Evolutionary conservation across 2,888 invertebrate species (phyloP).

Genomic region (Conomelus anceps): DNA sequence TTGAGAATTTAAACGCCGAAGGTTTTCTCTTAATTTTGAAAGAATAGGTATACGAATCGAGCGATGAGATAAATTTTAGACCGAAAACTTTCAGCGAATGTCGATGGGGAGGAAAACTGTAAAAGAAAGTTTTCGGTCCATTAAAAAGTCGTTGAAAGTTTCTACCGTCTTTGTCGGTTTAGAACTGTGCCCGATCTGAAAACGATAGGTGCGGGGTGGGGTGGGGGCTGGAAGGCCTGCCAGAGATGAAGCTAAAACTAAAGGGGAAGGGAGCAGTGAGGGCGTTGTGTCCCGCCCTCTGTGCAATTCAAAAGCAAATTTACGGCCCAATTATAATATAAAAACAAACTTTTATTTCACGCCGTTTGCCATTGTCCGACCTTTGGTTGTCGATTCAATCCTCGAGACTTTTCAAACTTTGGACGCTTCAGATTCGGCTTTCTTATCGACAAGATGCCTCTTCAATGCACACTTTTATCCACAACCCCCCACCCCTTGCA

Average conservation of each 20-base stretch:
- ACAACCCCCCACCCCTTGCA: too few relatives aligned
- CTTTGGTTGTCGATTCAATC: neutral
- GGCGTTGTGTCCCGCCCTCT: neutral
- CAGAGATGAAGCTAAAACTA: neutral
- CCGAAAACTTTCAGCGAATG: neutral
- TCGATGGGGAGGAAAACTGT: neutral
- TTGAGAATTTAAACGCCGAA: neutral
- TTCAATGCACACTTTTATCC: too few relatives aligned
- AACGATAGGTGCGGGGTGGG: neutral
- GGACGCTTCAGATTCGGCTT: neutral
- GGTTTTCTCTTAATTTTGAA: neutral
- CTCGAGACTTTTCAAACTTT: neutral
- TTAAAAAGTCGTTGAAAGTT: neutral
- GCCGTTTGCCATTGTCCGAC: neutral
- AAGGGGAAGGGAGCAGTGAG: neutral
- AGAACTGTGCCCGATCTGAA: neutral
- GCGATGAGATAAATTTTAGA: neutral
- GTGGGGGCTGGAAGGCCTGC: neutral
- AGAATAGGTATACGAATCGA: neutral
- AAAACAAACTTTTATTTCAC: conserved; percentile 12
- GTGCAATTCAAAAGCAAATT: neutral
- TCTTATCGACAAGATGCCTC: neutral
- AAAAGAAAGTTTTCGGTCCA: neutral
- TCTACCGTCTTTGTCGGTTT: neutral
- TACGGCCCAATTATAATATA: conserved; percentile 10